A percentile compares a stretch with the other conserved stretches of the same genome.
These are phyloP conservation scores for Forficula auricularia DNA, from an alignment of 1,140 invertebrate genomes.

Conservation along the genomic window DNA sequence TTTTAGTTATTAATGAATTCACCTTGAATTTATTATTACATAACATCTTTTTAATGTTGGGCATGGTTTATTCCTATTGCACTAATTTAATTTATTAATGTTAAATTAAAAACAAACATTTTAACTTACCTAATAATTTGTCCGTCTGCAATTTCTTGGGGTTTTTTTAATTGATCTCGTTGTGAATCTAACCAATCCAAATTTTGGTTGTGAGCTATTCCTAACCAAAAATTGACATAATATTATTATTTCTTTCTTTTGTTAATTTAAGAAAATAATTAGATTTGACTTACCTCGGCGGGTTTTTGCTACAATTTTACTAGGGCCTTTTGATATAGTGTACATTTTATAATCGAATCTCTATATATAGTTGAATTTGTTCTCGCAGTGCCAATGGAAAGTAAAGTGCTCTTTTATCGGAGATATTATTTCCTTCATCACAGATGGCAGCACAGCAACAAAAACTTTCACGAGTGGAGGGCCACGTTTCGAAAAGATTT, in stretches of 20 bases:
- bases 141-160: conserved; percentile 28
- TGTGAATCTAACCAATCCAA: conserved; percentile 45
- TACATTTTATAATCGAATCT: conserved; percentile 38
- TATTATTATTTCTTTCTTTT: neutral
- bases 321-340: conserved; percentile 65
- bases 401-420: too few species aligned
- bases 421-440: too few species aligned
- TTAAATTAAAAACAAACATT: too few species aligned
- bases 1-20: too few species aligned
- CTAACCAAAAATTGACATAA: conserved; percentile 21
- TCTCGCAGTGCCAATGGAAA: too few species aligned
- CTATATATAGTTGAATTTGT: conserved; percentile 5
- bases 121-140: conserved; percentile 13
- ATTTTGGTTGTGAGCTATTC: conserved; percentile 45
- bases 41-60: neutral
- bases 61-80: neutral
- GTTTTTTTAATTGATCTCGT: conserved; percentile 38
- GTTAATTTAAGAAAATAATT: neutral
- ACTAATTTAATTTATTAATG: too few species aligned
- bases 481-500: too few species aligned
- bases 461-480: too few species aligned
- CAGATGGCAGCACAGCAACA: too few species aligned
- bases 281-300: conserved; percentile 44
- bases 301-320: conserved; percentile 70
- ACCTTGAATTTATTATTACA: neutral